Percentiles rank a stretch among this genome's conserved stretches.
phyloP scores from a whole-genome alignment of 2,797 vertebrate species.

The Sebastiscus albofasciatus region DNA sequence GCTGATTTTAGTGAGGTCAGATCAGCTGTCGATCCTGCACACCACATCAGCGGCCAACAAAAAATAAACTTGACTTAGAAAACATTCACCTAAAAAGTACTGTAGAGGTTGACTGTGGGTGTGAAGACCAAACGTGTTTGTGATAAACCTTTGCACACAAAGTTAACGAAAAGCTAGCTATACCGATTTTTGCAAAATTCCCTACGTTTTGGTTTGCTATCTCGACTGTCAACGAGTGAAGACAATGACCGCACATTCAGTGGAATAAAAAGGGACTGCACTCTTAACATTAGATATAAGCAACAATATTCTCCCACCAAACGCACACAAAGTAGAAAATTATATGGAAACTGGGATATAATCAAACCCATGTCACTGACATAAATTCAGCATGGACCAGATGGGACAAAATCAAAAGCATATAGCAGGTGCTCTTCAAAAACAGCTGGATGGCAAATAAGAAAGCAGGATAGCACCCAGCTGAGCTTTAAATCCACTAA shows the following conservation, averaged over 20 bases:
- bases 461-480: slow-evolving; percentile 54
- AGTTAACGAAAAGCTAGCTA: slow-evolving; percentile 63
- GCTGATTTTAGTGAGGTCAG: slow-evolving; percentile 45
- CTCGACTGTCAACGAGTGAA: slow-evolving; percentile 49
- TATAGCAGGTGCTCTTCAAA: slow-evolving; percentile 48
- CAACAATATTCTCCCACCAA: slow-evolving; percentile 58
- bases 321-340: slow-evolving; percentile 53
- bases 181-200: slow-evolving; percentile 52
- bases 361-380: slow-evolving; percentile 50
- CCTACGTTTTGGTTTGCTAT: slow-evolving; percentile 59
- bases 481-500: slow-evolving; percentile 45
- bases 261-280: slow-evolving; percentile 54
- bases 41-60: slow-evolving; percentile 21
- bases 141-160: slow-evolving; percentile 39
- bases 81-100: slow-evolving; percentile 59
- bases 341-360: slow-evolving; percentile 52
- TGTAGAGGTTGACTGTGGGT: slow-evolving; percentile 36
- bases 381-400: slow-evolving; percentile 53
- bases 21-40: slow-evolving; percentile 36
- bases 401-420: slow-evolving; percentile 49
- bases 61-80: slow-evolving; percentile 35
- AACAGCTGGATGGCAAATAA: slow-evolving; percentile 62
- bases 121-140: slow-evolving; percentile 33
- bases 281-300: slow-evolving; percentile 45
- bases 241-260: slow-evolving; percentile 63